Percentiles rank a stretch among this genome's conserved stretches.
Conservation (phyloP, 2,888 invertebrate species). For the Rhamphomyia laevipes region DNA sequence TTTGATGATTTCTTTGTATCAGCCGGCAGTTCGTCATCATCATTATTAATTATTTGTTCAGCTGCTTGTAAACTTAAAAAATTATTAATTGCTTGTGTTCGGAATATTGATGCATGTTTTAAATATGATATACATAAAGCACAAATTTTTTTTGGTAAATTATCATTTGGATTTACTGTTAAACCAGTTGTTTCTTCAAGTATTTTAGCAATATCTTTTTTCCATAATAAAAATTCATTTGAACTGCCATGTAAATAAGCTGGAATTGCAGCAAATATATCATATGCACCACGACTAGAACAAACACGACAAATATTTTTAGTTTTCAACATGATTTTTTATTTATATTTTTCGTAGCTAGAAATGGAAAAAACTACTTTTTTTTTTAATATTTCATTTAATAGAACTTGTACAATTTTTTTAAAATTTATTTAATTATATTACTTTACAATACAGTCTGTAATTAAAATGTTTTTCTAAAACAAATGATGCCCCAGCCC, state of each 20-base stretch:
- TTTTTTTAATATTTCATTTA: too few species aligned
- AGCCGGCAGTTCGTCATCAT: too few species aligned
- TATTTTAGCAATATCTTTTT: constrained; percentile 28
- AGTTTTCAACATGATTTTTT: background rate
- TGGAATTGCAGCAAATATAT: constrained; percentile 33
- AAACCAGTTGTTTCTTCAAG: constrained; percentile 34
- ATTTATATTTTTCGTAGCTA: background rate
- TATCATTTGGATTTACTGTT: constrained; percentile 30
- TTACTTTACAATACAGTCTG: too few species aligned
- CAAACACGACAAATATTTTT: background rate
- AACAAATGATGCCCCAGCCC: too few species aligned
- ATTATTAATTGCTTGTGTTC: constrained; percentile 32
- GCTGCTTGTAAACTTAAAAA: constrained; percentile 25
- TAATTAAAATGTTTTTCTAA: too few species aligned
- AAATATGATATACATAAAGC: constrained; percentile 36
- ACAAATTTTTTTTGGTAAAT: constrained; percentile 32
- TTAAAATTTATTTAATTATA: too few species aligned
- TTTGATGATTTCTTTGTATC: too few species aligned
- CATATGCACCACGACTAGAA: constrained; percentile 24
- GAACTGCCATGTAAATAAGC: constrained; percentile 32
- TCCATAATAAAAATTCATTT: constrained; percentile 32
- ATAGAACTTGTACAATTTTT: too few species aligned
- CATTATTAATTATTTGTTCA: too few species aligned
- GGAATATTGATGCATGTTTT: constrained; percentile 35
- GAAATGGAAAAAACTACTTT: too few species aligned